phyloP scores from a whole-genome alignment of 2,888 invertebrate genomes.

The Aradus depressus region DNA sequence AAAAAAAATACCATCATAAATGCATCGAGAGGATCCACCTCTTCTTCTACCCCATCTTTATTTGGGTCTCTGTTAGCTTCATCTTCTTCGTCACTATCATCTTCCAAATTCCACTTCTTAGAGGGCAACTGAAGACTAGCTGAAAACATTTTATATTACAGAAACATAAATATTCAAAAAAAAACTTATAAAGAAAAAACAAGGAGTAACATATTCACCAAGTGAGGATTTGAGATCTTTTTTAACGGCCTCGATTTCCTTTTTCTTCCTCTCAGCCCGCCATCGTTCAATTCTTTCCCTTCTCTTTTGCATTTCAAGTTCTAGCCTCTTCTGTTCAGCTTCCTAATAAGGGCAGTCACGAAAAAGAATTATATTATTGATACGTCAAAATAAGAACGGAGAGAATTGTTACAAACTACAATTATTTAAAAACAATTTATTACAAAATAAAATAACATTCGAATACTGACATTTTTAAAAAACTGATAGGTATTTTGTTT shows the following conservation, averaged over 20 bases:
- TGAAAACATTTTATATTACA: slow-evolving; percentile 31
- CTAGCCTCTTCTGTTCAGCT: slow-evolving; percentile 79
- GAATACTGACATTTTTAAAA: too few relatives aligned
- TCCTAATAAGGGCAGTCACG: slow-evolving; percentile 44
- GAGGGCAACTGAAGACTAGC: slow-evolving; percentile 48
- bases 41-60: slow-evolving; percentile 51
- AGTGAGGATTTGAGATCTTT: slow-evolving; percentile 61
- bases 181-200: slow-evolving; percentile 6
- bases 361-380: neutral
- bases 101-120: slow-evolving; percentile 92
- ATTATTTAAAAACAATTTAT: too few relatives aligned
- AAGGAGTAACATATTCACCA: slow-evolving; percentile 22
- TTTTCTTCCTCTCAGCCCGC: slow-evolving; percentile 86
- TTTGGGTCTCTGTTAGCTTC: slow-evolving; percentile 35
- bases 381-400: neutral
- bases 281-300: slow-evolving; percentile 91
- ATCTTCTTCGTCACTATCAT: slow-evolving; percentile 83
- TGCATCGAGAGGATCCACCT: slow-evolving; percentile 92
- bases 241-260: slow-evolving; percentile 67
- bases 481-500: too few relatives aligned
- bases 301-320: slow-evolving; percentile 90
- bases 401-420: too few relatives aligned
- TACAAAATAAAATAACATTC: too few relatives aligned
- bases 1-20: slow-evolving; percentile 73
- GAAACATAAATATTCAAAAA: neutral